Percentiles rank a stretch among this genome's conserved stretches.
Conservation (phyloP, 1,140 invertebrate genomes). For the Tetranychus urticae region DNA sequence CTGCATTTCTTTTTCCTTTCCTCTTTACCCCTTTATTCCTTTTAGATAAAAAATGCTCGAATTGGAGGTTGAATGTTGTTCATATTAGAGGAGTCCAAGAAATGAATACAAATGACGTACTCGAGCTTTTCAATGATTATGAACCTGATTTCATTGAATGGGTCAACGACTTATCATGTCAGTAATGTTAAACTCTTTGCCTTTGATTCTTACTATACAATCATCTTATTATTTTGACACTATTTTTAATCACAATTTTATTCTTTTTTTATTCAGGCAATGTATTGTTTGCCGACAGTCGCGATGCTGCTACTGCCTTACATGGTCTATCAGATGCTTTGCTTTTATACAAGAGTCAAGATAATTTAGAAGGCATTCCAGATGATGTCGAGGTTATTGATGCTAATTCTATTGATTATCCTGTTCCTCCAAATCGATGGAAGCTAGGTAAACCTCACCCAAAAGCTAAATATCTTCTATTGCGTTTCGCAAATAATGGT, state of each 20-base stretch:
- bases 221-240: conserved; percentile 15
- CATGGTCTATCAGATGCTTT: conserved; percentile 29
- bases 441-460: conserved; percentile 34
- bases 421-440: conserved; percentile 45
- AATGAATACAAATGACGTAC: conserved; percentile 47
- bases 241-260: conserved; percentile 18
- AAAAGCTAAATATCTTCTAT: conserved; percentile 38
- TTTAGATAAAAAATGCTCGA: conserved; percentile 24
- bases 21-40: background rate
- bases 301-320: conserved; percentile 41
- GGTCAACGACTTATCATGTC: conserved; percentile 50
- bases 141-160: conserved; percentile 46
- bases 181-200: conserved; percentile 15
- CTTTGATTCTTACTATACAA: background rate
- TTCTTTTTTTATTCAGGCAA: conserved; percentile 21
- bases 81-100: conserved; percentile 46
- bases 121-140: conserved; percentile 48
- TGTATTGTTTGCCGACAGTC: conserved; percentile 43
- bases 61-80: conserved; percentile 35
- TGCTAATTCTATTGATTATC: conserved; percentile 16
- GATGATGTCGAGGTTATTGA: conserved; percentile 13
- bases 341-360: conserved; percentile 13
- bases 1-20: background rate
- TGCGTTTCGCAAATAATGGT: conserved; percentile 39
- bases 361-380: conserved; percentile 13